phyloP scores from a whole-genome alignment of 2,888 invertebrate species.

The Lasioglossum marginatum region DNA sequence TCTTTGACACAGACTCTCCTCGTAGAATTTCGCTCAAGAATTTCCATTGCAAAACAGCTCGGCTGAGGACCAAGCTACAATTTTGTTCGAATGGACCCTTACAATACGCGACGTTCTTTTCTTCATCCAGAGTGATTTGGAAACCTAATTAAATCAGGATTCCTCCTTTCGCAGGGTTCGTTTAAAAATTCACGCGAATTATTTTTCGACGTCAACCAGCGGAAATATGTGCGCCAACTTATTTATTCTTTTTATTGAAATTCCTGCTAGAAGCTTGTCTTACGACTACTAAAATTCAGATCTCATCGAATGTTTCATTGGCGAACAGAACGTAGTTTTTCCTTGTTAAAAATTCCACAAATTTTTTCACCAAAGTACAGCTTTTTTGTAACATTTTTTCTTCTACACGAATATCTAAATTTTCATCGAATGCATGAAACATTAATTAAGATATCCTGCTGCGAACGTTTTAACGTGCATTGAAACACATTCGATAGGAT shows the following conservation, averaged over 20 bases:
- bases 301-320: not conserved
- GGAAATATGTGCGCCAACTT: not conserved
- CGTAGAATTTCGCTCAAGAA: not conserved
- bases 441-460: not conserved
- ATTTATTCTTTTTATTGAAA: not conserved
- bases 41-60: constrained; percentile 37
- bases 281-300: not conserved
- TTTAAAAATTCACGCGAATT: not conserved
- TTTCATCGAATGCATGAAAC: not conserved
- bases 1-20: not conserved
- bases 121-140: not conserved
- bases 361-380: not conserved
- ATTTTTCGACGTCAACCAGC: not conserved
- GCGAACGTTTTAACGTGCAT: not conserved
- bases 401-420: not conserved
- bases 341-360: not conserved
- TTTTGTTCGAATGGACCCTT: constrained; percentile 5
- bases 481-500: not conserved
- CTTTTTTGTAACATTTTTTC: not conserved
- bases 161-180: not conserved
- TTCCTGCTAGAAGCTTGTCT: not conserved
- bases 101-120: constrained; percentile 14
- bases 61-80: not conserved
- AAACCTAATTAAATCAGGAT: not conserved
- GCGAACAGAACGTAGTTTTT: not conserved